Evolutionary conservation across 2,113 vertebrate genomes (phyloP).

Genomic region (Ophthalmotilapia sp.): DNA sequence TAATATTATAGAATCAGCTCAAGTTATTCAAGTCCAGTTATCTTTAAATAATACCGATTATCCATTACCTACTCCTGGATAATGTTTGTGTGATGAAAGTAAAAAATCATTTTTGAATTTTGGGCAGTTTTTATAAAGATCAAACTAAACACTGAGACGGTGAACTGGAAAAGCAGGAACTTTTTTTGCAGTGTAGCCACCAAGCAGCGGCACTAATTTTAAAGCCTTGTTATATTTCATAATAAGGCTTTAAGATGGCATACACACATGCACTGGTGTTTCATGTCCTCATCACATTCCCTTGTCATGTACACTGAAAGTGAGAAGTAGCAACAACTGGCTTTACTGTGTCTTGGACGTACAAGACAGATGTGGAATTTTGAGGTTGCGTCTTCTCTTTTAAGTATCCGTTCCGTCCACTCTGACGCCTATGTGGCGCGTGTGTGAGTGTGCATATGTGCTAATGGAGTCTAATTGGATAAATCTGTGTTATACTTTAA

Average conservation of each 20-base stretch:
- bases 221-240: neutral
- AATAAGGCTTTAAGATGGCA: neutral
- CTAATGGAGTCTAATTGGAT: neutral
- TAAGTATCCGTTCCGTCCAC: neutral
- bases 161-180: neutral
- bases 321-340: slow-evolving; percentile 56
- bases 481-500: neutral
- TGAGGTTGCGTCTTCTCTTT: neutral
- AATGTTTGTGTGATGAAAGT: neutral
- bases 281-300: slow-evolving; percentile 40
- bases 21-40: neutral
- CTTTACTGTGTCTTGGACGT: neutral
- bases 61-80: neutral
- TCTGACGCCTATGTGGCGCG: neutral
- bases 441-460: neutral
- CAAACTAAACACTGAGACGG: neutral
- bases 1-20: neutral
- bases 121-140: neutral
- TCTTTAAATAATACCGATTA: neutral
- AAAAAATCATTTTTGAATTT: neutral
- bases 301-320: slow-evolving; percentile 27
- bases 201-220: neutral
- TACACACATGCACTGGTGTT: neutral
- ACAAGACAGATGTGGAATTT: neutral
- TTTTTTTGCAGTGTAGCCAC: neutral